Conservation (phyloP, 2,797 vertebrate genomes). For the Gorsachius magnificus region DNA sequence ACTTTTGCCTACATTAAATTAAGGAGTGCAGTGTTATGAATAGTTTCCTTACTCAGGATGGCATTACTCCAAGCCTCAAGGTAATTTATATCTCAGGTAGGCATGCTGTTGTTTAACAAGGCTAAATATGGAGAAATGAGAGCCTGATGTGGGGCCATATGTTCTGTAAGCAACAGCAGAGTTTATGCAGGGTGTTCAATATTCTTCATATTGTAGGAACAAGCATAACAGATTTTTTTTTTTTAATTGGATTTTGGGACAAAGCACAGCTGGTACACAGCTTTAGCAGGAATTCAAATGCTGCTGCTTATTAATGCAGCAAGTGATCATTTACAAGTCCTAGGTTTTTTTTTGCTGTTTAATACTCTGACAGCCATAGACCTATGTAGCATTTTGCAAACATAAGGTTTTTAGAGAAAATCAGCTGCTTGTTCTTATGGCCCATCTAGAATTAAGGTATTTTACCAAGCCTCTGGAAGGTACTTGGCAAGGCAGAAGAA, state of each 20-base stretch:
- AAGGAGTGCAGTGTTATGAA: not conserved
- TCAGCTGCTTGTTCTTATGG: not conserved
- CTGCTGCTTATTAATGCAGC: constrained; percentile 52
- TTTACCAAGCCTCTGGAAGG: not conserved
- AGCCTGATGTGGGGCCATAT: not conserved
- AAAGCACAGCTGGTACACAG: constrained; percentile 61
- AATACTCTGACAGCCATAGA: constrained; percentile 1
- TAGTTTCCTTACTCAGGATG: not conserved
- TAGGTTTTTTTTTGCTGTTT: constrained; percentile 48
- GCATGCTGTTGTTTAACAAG: constrained; percentile 12
- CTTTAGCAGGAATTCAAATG: constrained; percentile 66
- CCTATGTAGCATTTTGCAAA: not conserved
- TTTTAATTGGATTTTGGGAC: constrained; percentile 62
- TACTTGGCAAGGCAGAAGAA: not conserved
- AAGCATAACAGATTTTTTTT: not conserved
- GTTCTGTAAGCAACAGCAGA: not conserved
- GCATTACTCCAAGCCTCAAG: constrained; percentile 11
- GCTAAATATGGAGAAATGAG: constrained; percentile 36
- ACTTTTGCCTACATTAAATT: not conserved
- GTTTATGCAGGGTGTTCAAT: not conserved
- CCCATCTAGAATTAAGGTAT: not conserved
- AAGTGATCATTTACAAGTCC: constrained; percentile 53
- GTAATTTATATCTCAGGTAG: constrained; percentile 53
- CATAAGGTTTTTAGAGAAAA: not conserved
- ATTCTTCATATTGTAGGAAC: not conserved